A percentile compares a stretch with the other conserved stretches of the same genome.
These are phyloP conservation scores for Nannobrachium achirus DNA, from an alignment of 2,113 vertebrate genomes.

Conservation along the genomic window DNA sequence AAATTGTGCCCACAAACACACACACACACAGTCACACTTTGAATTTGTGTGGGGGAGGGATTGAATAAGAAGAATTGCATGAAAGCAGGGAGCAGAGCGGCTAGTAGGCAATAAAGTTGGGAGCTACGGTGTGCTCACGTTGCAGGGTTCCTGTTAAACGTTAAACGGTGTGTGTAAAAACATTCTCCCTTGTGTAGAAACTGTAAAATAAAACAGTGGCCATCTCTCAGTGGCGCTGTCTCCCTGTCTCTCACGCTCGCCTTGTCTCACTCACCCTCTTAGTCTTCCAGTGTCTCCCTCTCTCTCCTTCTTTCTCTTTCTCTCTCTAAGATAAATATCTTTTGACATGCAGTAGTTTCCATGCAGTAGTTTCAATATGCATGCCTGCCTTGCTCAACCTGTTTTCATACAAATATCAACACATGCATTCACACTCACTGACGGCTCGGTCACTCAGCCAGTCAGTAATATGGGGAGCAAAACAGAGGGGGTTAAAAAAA, in stretches of 20 bases:
- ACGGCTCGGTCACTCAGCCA: constrained; percentile 48
- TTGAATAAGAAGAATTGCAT: not conserved
- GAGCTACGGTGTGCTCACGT: constrained; percentile 1
- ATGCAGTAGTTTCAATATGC: constrained; percentile 48
- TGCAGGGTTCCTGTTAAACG: constrained; percentile 27
- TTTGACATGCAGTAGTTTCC: constrained; percentile 33
- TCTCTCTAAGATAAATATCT: constrained; percentile 18
- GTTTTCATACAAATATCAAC: constrained; percentile 17
- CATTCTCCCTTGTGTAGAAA: constrained; percentile 30
- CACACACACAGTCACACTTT: not conserved
- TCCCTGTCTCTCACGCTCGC: not conserved
- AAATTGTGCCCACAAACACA: not conserved
- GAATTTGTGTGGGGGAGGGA: not conserved
- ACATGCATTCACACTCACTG: constrained; percentile 35
- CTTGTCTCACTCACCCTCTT: not conserved
- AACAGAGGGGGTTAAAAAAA: constrained; percentile 21
- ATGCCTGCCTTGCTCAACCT: constrained; percentile 57
- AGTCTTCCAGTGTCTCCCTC: constrained; percentile 38
- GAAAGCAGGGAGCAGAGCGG: not conserved
- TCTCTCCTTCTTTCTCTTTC: constrained; percentile 22
- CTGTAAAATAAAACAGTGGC: constrained; percentile 22
- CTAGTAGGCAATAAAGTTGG: not conserved
- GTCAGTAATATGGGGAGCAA: constrained; percentile 67
- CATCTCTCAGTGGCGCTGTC: constrained; percentile 9
- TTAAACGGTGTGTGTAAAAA: constrained; percentile 21